Percentiles rank a stretch among this genome's conserved stretches.
phyloP scores from a whole-genome alignment of 2,113 vertebrate species.

The Megatriorchis doriae region DNA sequence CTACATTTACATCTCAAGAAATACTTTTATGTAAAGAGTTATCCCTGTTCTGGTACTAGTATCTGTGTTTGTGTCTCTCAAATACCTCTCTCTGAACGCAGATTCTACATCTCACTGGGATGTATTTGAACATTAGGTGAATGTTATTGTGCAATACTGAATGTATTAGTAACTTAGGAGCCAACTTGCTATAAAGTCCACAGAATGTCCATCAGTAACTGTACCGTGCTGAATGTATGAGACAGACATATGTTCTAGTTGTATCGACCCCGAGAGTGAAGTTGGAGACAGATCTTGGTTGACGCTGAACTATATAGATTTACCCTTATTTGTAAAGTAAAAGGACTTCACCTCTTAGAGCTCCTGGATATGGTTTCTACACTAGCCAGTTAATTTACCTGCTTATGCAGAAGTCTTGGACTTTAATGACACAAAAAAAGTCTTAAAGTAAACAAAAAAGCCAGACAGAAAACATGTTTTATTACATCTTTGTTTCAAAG shows the following conservation, averaged over 20 bases:
- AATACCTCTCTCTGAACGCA: not conserved
- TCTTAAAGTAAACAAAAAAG: not conserved
- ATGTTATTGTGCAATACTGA: not conserved
- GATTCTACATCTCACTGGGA: not conserved
- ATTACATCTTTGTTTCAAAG: constrained; percentile 20
- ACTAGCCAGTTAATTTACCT: not conserved
- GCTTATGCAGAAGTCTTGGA: not conserved
- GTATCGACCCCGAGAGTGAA: not conserved
- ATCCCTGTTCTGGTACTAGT: not conserved
- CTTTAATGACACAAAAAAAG: not conserved
- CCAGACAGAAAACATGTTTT: constrained; percentile 32
- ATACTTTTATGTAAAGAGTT: not conserved
- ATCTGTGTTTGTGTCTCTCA: not conserved
- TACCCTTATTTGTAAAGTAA: not conserved
- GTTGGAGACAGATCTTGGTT: not conserved
- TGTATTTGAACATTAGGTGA: not conserved
- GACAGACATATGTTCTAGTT: not conserved
- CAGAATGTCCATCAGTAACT: not conserved
- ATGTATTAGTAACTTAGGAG: not conserved
- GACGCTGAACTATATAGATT: not conserved
- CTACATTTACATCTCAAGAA: not conserved
- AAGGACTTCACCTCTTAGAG: not conserved
- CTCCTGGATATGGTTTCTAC: not conserved
- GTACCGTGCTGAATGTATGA: not conserved
- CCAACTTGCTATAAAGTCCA: not conserved